A percentile compares a stretch with the other conserved stretches of the same genome.
phyloP scores from a whole-genome alignment of 2,888 invertebrate species.

The Liopterus haemorrhoidalis region DNA sequence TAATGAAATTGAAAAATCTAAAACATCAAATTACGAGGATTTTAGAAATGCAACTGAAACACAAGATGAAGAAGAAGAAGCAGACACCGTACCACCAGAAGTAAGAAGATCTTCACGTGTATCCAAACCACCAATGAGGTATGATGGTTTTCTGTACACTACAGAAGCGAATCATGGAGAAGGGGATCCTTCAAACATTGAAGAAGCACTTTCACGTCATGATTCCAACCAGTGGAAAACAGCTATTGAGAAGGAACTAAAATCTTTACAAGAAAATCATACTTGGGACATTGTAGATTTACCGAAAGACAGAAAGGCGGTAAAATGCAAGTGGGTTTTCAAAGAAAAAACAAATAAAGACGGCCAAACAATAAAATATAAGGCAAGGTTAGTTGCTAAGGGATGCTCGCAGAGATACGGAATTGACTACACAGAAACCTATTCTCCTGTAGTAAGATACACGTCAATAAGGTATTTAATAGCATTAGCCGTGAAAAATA shows the following conservation, averaged over 20 bases:
- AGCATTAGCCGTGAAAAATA: constrained; percentile 25
- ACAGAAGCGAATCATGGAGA: no score
- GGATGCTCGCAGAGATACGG: constrained; percentile 27
- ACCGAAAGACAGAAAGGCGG: constrained; percentile 20
- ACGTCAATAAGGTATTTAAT: constrained; percentile 30
- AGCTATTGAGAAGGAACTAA: constrained; percentile 27
- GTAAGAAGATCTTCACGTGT: neutral
- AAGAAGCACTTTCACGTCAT: constrained; percentile 9
- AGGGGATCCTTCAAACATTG: no score
- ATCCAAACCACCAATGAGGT: constrained; percentile 17
- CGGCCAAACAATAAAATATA: constrained; percentile 21
- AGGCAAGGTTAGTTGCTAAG: constrained; percentile 30
- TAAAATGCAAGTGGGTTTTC: constrained; percentile 28
- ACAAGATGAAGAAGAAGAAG: neutral
- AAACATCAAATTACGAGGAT: no score
- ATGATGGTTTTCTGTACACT: no score
- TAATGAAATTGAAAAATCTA: no score
- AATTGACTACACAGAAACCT: constrained; percentile 29
- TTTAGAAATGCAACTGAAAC: no score
- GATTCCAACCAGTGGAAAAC: constrained; percentile 22
- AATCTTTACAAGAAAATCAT: constrained; percentile 26
- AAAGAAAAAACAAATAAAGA: constrained; percentile 24
- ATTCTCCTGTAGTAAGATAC: constrained; percentile 28
- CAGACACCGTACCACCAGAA: constrained; percentile 2
- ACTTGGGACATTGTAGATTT: constrained; percentile 27